These are phyloP conservation scores for Macquaria australasica DNA, from an alignment of 2,113 vertebrate genomes.

Conservation along the genomic window DNA sequence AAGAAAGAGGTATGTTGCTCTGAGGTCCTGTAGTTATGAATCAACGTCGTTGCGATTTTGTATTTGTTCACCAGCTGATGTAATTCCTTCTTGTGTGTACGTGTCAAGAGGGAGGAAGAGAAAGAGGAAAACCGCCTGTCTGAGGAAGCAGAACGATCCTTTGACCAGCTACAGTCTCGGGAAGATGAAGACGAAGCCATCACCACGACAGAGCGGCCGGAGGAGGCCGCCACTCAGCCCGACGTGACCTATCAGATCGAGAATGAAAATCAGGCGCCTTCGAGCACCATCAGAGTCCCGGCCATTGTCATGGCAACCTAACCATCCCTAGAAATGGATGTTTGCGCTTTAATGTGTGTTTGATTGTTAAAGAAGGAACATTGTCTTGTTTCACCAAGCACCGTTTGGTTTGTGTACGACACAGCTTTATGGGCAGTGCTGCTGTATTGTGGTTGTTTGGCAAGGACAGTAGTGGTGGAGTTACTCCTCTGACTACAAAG, in stretches of 20 bases:
- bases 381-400: conserved; percentile 57
- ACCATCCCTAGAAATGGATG: conserved; percentile 24
- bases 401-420: conserved; percentile 64
- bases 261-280: conserved; percentile 72
- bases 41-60: background rate
- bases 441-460: conserved; percentile 42
- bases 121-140: conserved; percentile 91
- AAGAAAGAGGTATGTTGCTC: conserved; percentile 91
- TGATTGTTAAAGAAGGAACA: conserved; percentile 53
- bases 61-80: background rate
- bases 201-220: conserved; percentile 79
- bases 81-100: background rate
- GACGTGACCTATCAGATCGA: conserved; percentile 89
- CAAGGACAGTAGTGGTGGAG: background rate
- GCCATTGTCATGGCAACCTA: conserved; percentile 82
- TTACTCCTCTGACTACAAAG: background rate
- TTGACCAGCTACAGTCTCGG: conserved; percentile 83
- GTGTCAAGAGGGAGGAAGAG: conserved; percentile 89
- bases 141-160: conserved; percentile 90
- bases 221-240: conserved; percentile 78
- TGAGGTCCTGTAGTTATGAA: background rate
- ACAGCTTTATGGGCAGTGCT: conserved; percentile 42
- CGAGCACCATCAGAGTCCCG: conserved; percentile 67
- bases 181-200: conserved; percentile 70
- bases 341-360: conserved; percentile 13